Base-by-base conservation (phyloP, 1,140 invertebrate species). In the Pachypsylla venusta region DNA sequence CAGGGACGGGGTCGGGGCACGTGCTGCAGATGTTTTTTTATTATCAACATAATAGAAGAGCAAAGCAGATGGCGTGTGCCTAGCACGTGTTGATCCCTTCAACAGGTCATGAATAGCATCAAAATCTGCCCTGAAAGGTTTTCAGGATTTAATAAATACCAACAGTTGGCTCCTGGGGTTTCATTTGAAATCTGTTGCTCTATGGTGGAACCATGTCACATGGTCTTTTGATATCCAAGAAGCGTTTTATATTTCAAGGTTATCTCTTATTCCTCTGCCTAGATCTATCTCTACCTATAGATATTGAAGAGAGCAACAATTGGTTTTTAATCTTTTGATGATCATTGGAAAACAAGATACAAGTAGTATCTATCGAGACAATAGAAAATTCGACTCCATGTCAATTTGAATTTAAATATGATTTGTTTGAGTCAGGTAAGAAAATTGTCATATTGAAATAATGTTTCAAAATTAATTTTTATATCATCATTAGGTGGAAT, bases 101-200 rank as follows among this genome's bases (percentile, higher is more conserved):
- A 48, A 48, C 42, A 48, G 42, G 42, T 48, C 42, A 48, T n/a
- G 30, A 35, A 35, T 35, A 35, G 30, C 30, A 35, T 35, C 30
- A 35, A 35, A 35, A 35, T 35, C 30, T 35, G 30, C 30, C n/a
- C 42, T n/a, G 22, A 19, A 22, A 22, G 22, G n/a, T 22, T n/a
- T 35, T 35, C n/a, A 48, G 42, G 42, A 48, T 48, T 48, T 19
- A 5, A 48, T 48, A 48, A 19, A n/a, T 19, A 48, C 42, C 42
- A 4, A 7, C n/a, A 22, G 7, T 48, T 48, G 22, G 16, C 42
- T 48, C 42, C 42, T 19, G 42, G 42, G 42, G 42, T 48, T 48
- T 48, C 42, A 48, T 48, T 48, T 48, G 42, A 48, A 48, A 48
- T 48, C 42, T 48, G 42, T 48, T 48, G 42, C 42, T 48, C 42